Evolutionary conservation across 2,797 vertebrate genomes (phyloP), one percentile per base, ranked within the genome.

Genomic region (Betta splendens): DNA sequence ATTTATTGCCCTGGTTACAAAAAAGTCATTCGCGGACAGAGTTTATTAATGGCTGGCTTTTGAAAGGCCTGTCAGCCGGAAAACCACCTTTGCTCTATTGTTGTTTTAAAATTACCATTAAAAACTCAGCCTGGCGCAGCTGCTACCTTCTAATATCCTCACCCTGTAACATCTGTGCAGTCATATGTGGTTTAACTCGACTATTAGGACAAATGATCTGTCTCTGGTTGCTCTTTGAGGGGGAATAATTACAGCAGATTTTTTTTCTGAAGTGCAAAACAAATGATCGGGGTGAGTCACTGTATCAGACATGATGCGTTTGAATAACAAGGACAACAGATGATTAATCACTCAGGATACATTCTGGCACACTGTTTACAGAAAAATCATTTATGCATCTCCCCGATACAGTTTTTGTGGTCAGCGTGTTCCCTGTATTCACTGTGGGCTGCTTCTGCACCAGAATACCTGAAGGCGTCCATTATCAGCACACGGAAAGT

Each of bases 31-130:
- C 64, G 77, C 49, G 31, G 43, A 33, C 26, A 18, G 59, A 50
- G 23, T 75, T 74, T 58, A 68, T 67, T 68, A 58, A 50, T 59
- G 23, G 21, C 17, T 38, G 40, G 48, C 32, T 51, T 60, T 61
- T 49, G 17, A 31, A 26, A 59, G 46, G 39, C 18, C 17, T 47
- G n/a, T 35, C 35, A 56, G 22, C 45, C 9, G 9, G 45, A 60
- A 47, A 31, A 51, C 23, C n/a, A 35, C 45, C 50, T 67, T 65
- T 73, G 32, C 16, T 28, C 16, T 29, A 17, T 35, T 72, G 43
- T 60, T 75, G 65, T 74, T 73, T 67, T 43, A 31, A 46, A 55
- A 75, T 73, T 35, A 35, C 12, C 6, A 26, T 68, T 51, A 35
- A 65, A 38, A 29, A 22, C 20, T 17, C 16, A 44, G 20, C 11